Evolutionary conservation across 2,797 vertebrate genomes (phyloP).

Genomic region (Coreius guichenoti): DNA sequence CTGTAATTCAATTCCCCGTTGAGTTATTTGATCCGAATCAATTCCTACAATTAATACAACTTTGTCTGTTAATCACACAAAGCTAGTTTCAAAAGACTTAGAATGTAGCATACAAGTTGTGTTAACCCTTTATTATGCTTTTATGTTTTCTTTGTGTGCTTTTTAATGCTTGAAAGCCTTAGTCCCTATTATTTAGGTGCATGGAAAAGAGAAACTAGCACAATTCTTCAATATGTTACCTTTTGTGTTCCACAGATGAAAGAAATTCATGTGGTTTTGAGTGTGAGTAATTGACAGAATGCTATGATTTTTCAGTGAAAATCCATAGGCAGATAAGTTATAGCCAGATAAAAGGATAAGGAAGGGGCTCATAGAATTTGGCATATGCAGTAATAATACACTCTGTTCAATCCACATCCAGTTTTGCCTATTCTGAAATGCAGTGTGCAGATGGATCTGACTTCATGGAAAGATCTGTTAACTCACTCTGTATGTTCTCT

Average conservation of each 20-base stretch:
- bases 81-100: no score
- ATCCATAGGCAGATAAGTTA: not conserved
- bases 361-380: not conserved
- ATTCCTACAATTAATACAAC: no score
- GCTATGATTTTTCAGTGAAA: not conserved
- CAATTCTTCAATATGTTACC: not conserved
- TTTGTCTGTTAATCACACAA: no score
- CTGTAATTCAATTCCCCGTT: no score
- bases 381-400: not conserved
- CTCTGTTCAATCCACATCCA: not conserved
- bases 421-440: slow-evolving; percentile 2
- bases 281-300: not conserved
- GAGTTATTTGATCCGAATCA: no score
- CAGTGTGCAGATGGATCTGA: slow-evolving; percentile 21
- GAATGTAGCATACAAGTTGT: no score
- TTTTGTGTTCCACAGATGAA: not conserved
- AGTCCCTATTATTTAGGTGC: not conserved
- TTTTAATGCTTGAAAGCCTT: not conserved
- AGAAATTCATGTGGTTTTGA: not conserved
- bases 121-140: no score
- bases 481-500: slow-evolving; percentile 23
- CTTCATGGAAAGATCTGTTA: slow-evolving; percentile 23
- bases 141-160: no score
- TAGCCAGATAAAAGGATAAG: not conserved
- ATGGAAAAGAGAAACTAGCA: not conserved